These are phyloP conservation scores for Equus przewalskii DNA, from an alignment of 2,113 vertebrate species.

Conservation along the genomic window DNA sequence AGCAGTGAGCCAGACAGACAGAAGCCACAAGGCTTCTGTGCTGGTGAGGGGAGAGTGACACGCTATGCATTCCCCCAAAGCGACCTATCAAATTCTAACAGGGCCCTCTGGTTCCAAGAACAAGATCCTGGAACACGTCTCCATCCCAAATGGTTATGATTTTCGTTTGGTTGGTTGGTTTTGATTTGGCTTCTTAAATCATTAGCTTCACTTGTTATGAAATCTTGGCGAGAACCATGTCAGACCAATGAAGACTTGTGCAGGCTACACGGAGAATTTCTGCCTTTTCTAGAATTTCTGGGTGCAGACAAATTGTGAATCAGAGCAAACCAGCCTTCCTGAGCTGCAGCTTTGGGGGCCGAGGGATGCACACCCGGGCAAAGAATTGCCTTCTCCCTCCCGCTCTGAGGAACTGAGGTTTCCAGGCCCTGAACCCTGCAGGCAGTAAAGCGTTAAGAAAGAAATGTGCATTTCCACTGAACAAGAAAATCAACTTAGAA, in stretches of 20 bases:
- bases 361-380: constrained; percentile 56
- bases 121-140: not conserved
- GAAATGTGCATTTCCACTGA: constrained; percentile 86
- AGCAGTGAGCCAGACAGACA: not conserved
- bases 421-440: constrained; percentile 76
- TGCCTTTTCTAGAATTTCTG: constrained; percentile 49
- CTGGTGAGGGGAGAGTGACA: not conserved
- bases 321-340: not conserved
- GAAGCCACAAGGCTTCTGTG: not conserved
- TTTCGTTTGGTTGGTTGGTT: not conserved
- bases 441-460: constrained; percentile 86
- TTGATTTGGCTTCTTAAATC: not conserved
- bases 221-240: constrained; percentile 24
- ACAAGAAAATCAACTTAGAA: constrained; percentile 90
- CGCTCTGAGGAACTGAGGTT: constrained; percentile 74
- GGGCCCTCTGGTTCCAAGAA: not conserved
- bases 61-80: not conserved
- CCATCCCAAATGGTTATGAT: not conserved
- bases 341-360: not conserved
- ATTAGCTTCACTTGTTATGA: not conserved
- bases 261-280: not conserved
- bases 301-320: not conserved
- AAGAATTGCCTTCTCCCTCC: constrained; percentile 73
- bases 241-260: not conserved
- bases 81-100: not conserved